Evolutionary conservation across 2,888 invertebrate species (phyloP).

Genomic region (Brachyptera putata): DNA sequence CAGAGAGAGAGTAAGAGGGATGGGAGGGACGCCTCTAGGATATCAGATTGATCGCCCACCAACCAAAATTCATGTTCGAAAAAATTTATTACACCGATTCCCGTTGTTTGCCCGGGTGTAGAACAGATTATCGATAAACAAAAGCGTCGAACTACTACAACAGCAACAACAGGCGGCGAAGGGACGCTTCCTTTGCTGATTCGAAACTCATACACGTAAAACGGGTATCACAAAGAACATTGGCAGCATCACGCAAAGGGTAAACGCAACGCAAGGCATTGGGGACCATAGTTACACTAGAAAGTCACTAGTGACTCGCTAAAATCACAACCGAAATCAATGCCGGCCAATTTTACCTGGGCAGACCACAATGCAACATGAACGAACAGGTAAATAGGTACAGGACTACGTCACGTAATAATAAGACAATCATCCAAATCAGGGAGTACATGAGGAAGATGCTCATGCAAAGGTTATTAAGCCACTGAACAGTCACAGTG

Average conservation of each 20-base stretch:
- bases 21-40: slow-evolving; percentile 31
- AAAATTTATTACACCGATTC: slow-evolving; percentile 28
- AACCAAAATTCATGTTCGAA: slow-evolving; percentile 31
- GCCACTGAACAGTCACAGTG: slow-evolving; percentile 34
- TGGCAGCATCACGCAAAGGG: neutral
- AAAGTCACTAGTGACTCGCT: neutral
- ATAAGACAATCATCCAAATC: slow-evolving; percentile 10
- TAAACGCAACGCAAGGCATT: neutral
- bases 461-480: slow-evolving; percentile 33
- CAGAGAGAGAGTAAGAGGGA: too few species aligned
- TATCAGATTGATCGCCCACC: slow-evolving; percentile 30
- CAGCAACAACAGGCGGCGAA: slow-evolving; percentile 10
- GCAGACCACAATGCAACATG: slow-evolving; percentile 30
- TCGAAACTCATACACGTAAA: neutral
- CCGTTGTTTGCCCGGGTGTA: slow-evolving; percentile 10
- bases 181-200: neutral
- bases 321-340: neutral
- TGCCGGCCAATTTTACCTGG: too few species aligned
- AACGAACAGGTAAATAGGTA: too few species aligned
- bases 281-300: neutral
- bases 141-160: slow-evolving; percentile 10
- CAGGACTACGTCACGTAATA: too few species aligned
- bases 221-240: slow-evolving; percentile 9
- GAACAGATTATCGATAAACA: slow-evolving; percentile 26
- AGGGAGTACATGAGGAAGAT: slow-evolving; percentile 23